phyloP scores from a whole-genome alignment of 2,113 vertebrate species.

The Oryzias celebensis region DNA sequence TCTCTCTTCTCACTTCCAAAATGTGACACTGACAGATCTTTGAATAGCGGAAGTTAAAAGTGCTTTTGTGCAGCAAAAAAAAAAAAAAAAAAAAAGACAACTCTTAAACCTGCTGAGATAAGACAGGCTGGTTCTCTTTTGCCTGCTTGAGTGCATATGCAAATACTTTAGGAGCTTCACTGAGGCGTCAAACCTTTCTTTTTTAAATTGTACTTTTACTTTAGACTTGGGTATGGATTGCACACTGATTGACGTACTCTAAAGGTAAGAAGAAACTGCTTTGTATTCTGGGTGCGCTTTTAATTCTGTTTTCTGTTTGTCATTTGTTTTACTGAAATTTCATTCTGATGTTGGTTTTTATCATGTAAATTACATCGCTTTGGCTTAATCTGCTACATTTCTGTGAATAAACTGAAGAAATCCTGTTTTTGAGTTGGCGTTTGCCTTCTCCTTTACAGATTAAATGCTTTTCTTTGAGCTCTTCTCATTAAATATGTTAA shows the following conservation, averaged over 20 bases:
- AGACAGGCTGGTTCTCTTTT: neutral
- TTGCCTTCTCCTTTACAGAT: too few species aligned
- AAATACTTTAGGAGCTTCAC: constrained; percentile 27
- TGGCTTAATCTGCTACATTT: too few species aligned
- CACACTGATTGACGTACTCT: neutral
- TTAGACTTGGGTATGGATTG: neutral
- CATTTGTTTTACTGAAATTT: too few species aligned
- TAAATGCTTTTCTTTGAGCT: too few species aligned
- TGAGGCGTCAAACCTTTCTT: constrained; percentile 31
- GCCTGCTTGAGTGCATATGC: constrained; percentile 25
- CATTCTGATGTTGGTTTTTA: too few species aligned
- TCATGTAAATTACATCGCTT: too few species aligned
- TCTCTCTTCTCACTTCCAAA: neutral
- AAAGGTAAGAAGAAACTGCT: constrained; percentile 37
- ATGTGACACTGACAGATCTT: neutral
- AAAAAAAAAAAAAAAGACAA: accelerated
- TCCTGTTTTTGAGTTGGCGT: too few species aligned
- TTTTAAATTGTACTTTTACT: constrained; percentile 7
- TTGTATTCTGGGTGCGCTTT: neutral
- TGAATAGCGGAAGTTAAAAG: constrained; percentile 46
- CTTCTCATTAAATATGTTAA: too few species aligned
- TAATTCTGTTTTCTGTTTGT: too few species aligned
- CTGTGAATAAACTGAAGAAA: too few species aligned
- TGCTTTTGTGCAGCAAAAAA: neutral
- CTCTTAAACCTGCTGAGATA: neutral